These are phyloP conservation scores for Gymnocypris eckloni DNA, from an alignment of 2,797 vertebrate genomes.

Conservation along the genomic window DNA sequence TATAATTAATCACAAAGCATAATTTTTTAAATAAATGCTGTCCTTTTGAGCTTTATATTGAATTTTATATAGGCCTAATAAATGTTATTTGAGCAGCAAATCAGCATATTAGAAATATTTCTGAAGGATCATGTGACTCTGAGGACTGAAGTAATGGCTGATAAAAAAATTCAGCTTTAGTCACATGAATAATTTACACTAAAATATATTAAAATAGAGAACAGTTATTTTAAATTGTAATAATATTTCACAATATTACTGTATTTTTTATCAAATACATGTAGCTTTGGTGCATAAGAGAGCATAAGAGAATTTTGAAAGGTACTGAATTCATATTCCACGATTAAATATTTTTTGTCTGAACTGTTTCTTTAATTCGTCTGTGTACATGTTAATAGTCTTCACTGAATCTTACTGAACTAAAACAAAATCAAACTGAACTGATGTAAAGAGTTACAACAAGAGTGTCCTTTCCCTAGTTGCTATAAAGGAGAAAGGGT, in stretches of 20 bases:
- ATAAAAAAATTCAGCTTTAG: too few species aligned
- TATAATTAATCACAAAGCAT: background rate
- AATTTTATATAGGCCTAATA: too few species aligned
- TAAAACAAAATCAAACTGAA: background rate
- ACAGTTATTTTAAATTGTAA: background rate
- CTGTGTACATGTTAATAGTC: too few species aligned
- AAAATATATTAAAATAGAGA: background rate
- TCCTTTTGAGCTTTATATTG: too few species aligned
- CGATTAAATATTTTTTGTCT: background rate
- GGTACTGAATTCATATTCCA: background rate
- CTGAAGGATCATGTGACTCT: background rate
- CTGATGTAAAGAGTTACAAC: background rate
- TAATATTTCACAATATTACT: background rate
- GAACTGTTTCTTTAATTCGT: background rate
- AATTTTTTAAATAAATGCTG: background rate
- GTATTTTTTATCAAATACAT: background rate
- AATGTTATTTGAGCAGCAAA: background rate
- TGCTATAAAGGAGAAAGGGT: slow-evolving; percentile 33
- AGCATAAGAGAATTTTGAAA: background rate
- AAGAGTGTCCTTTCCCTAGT: slow-evolving; percentile 30
- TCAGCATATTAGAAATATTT: background rate
- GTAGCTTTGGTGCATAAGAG: too few species aligned
- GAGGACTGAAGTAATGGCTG: too few species aligned
- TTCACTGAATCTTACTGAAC: background rate
- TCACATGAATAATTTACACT: too few species aligned